phyloP scores from a whole-genome alignment of 2,797 vertebrate species.

The Cuniculus paca region DNA sequence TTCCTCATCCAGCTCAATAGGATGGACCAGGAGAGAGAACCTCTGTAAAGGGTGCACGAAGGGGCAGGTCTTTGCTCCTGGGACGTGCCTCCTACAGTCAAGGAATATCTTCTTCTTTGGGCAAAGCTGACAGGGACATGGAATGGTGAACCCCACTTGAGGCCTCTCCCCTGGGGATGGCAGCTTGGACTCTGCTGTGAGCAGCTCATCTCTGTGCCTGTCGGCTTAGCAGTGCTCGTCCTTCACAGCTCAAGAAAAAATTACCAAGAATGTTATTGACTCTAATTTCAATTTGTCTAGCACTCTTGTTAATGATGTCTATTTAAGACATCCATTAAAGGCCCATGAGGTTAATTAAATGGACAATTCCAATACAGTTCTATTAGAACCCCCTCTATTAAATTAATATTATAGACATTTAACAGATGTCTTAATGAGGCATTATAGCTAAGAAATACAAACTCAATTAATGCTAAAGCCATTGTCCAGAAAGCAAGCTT shows the following conservation, averaged over 20 bases:
- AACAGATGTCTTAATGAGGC: conserved; percentile 89
- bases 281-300: conserved; percentile 85
- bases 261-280: conserved; percentile 76
- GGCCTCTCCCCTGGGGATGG: accelerated
- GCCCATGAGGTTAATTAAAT: conserved; percentile 87
- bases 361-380: conserved; percentile 86
- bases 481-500: conserved; percentile 81
- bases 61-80: background rate
- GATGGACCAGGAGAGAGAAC: background rate
- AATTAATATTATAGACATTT: conserved; percentile 88
- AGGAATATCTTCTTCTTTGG: background rate
- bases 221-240: conserved; percentile 66
- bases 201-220: background rate
- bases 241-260: conserved; percentile 85
- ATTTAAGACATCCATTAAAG: conserved; percentile 87
- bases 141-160: background rate
- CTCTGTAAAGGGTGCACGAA: accelerated
- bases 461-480: conserved; percentile 83
- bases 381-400: conserved; percentile 86
- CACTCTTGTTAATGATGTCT: conserved; percentile 85
- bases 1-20: background rate
- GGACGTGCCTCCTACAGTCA: background rate
- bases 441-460: conserved; percentile 82
- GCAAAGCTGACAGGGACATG: background rate
- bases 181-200: accelerated